Evolutionary conservation across 2,888 invertebrate species (phyloP), one percentile per base, ranked within the genome.

Genomic region (Parnassius apollo): DNA sequence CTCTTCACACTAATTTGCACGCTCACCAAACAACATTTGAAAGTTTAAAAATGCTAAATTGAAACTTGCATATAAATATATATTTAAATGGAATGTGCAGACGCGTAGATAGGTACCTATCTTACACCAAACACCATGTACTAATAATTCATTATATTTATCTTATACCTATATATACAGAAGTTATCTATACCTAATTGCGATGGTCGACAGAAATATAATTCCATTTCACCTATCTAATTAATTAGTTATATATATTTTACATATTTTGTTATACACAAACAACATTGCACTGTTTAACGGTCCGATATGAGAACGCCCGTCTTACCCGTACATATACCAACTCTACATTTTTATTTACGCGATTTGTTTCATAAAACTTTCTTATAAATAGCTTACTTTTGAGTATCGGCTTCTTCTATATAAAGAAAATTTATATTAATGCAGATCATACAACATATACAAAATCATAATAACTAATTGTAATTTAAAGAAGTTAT

Each of bases 31-130:
- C 66, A 67, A 68, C 69, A 69, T 71, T 70, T 25, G 25, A n/a
- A 46, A 64, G 12, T 57, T 57, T 59, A 45, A 69, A 70, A 72
- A 80, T 86, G 88, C 90, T 88, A 91, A 91, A 91, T 89, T 85
- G 77, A 88, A 73, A 75, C 91, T 90, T 88, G 91, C 73, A 81
- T 81, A 90, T 89, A 91, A 91, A 91, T 90, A 89, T 82, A 88
- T 86, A 88, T 86, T 85, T 64, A 66, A 80, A 79, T 83, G 84
- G 83, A 86, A 86, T 81, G 88, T 90, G 84, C 82, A 80, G 81
- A 89, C 89, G 87, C 87, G 73, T 81, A 85, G 88, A 88, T 88
- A 91, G 91, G 91, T 82, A 86, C 86, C 86, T 86, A 87, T 85
- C 78, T 85, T 87, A 91, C 85, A 91, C 89, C 91, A 82, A 89